A percentile compares a stretch with the other conserved stretches of the same genome.
These are phyloP conservation scores for Nephrotoma guestfalica DNA, from an alignment of 2,888 invertebrate genomes.

Conservation along the genomic window DNA sequence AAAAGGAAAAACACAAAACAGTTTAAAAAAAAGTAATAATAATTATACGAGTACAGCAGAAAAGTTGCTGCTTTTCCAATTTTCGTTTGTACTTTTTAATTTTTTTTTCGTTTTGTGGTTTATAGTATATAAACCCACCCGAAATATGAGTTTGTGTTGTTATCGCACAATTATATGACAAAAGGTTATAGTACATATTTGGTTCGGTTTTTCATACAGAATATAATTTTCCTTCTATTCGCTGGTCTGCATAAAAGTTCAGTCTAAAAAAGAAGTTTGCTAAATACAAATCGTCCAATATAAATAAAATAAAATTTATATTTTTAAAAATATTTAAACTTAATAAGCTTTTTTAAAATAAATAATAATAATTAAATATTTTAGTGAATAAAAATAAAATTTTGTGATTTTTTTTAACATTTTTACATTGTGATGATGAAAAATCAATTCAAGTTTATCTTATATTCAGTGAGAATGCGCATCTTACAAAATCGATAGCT, in stretches of 20 bases:
- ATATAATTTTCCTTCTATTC: not conserved
- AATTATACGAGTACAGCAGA: not conserved
- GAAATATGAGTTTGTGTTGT: not conserved
- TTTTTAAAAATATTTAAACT: not conserved
- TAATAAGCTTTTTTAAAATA: not conserved
- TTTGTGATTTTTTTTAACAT: not conserved
- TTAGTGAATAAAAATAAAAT: not conserved
- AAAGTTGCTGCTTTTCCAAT: not conserved
- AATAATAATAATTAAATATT: not conserved
- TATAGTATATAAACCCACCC: not conserved
- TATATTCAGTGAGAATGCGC: not conserved
- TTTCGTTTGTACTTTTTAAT: not conserved
- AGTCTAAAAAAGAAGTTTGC: not conserved
- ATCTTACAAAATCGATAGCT: slow-evolving; percentile 2
- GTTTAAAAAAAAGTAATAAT: not conserved
- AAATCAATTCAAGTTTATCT: not conserved
- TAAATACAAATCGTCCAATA: not conserved
- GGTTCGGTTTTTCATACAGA: not conserved
- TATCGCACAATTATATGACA: not conserved
- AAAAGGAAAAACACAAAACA: not conserved
- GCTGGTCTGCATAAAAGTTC: not conserved
- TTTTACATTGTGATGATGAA: not conserved
- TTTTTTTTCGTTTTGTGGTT: not conserved
- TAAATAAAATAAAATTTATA: not conserved
- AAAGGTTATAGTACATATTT: not conserved